Evolutionary conservation across 2,797 vertebrate genomes (phyloP).

Genomic region (Emydoidea blandingii): DNA sequence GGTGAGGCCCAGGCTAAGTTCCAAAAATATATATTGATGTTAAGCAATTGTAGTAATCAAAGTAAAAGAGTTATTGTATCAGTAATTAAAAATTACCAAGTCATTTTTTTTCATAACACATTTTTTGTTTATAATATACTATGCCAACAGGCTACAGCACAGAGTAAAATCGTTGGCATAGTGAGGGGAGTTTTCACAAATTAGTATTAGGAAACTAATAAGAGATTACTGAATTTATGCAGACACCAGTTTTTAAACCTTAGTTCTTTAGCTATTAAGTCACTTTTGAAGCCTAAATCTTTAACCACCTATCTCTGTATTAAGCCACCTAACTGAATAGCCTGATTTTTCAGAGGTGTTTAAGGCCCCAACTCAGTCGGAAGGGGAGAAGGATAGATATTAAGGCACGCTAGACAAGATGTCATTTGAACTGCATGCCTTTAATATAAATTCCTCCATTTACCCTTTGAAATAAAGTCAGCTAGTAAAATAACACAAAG

Average conservation of each 20-base stretch:
- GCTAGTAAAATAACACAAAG: not conserved
- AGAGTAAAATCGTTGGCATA: not conserved
- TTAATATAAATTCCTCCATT: not conserved
- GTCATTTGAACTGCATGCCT: not conserved
- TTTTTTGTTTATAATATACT: not conserved
- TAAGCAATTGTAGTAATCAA: not conserved
- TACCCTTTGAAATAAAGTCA: slow-evolving; percentile 9
- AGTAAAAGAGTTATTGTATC: not conserved
- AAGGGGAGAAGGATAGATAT: not conserved
- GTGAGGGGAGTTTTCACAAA: not conserved
- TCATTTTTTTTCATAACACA: not conserved
- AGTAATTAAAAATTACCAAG: not conserved
- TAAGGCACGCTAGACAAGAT: not conserved
- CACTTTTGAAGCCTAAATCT: not conserved
- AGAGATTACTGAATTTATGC: not conserved
- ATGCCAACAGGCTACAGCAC: not conserved
- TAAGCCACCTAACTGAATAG: not conserved
- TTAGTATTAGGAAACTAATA: not conserved
- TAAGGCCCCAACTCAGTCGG: not conserved
- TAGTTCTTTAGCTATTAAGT: not conserved
- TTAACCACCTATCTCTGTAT: not conserved
- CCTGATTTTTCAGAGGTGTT: not conserved
- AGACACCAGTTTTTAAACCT: not conserved
- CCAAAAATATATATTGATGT: not conserved
- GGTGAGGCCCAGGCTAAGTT: not conserved